These are phyloP conservation scores for Cheirogaleus major DNA, from an alignment of 2,797 vertebrate species.

Conservation along the genomic window DNA sequence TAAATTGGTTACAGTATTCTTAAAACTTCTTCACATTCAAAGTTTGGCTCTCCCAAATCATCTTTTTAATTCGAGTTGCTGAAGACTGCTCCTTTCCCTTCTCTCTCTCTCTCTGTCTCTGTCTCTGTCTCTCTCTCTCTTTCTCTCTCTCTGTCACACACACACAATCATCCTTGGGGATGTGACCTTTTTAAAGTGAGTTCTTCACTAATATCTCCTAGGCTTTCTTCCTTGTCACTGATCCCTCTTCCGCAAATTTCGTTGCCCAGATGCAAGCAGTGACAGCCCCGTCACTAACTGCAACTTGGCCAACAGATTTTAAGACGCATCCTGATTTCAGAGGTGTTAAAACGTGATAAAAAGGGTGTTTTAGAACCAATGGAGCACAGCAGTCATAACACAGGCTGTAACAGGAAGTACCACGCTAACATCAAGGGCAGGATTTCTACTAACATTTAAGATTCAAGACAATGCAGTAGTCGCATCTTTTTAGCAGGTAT, in stretches of 20 bases:
- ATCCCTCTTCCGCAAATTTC: background rate
- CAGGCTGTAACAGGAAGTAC: slow-evolving; percentile 59
- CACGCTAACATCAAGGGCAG: slow-evolving; percentile 68
- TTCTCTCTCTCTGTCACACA: background rate
- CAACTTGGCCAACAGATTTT: background rate
- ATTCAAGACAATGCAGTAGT: background rate
- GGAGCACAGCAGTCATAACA: background rate
- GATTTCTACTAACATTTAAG: slow-evolving; percentile 51
- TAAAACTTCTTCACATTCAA: background rate
- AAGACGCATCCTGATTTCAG: slow-evolving; percentile 15
- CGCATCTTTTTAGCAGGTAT: background rate
- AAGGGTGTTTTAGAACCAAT: background rate
- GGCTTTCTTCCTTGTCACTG: background rate
- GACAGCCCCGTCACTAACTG: background rate
- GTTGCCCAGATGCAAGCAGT: background rate
- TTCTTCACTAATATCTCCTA: background rate
- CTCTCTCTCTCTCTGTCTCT: background rate
- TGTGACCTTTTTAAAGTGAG: background rate
- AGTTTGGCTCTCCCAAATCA: background rate
- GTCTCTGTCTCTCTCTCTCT: background rate
- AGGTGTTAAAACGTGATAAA: slow-evolving; percentile 20
- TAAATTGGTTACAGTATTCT: background rate
- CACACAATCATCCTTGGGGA: background rate
- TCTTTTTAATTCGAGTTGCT: slow-evolving; percentile 17
- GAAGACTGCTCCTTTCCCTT: background rate